These are phyloP conservation scores for Orthonychiurus folsomi DNA, from an alignment of 2,888 invertebrate species.

Conservation along the genomic window DNA sequence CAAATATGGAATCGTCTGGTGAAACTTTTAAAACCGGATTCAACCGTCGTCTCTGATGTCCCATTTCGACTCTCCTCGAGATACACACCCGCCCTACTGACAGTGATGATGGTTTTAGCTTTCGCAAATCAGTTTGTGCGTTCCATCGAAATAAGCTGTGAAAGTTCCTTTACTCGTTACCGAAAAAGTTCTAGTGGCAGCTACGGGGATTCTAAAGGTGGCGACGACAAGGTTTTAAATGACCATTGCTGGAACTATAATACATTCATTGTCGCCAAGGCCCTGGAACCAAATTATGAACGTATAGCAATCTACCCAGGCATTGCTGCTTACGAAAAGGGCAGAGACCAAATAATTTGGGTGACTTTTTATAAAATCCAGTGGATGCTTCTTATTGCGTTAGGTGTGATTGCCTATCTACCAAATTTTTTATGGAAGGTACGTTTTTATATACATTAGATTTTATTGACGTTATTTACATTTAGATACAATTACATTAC, in stretches of 20 bases:
- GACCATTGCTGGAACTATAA: slow-evolving; percentile 23
- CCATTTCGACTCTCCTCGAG: slow-evolving; percentile 21
- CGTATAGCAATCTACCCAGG: slow-evolving; percentile 19
- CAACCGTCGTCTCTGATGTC: slow-evolving; percentile 13
- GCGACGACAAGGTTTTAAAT: slow-evolving; percentile 16
- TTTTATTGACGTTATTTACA: no score
- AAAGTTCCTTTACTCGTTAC: not conserved
- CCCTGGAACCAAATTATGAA: slow-evolving; percentile 13
- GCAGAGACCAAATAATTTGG: slow-evolving; percentile 9
- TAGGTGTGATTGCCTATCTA: slow-evolving; percentile 14
- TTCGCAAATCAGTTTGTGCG: slow-evolving; percentile 21
- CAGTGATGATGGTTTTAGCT: slow-evolving; percentile 18
- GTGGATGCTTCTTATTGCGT: slow-evolving; percentile 17
- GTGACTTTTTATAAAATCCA: slow-evolving; percentile 18
- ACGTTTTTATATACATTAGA: no score
- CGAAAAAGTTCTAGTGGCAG: slow-evolving; percentile 4
- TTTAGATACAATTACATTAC: no score
- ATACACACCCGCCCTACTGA: slow-evolving; percentile 19
- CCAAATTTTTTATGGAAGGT: slow-evolving; percentile 22
- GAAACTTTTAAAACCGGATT: slow-evolving; percentile 15
- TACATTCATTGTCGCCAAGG: slow-evolving; percentile 19
- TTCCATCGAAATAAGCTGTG: slow-evolving; percentile 18
- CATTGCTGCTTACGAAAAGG: slow-evolving; percentile 15
- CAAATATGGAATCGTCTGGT: slow-evolving; percentile 17
- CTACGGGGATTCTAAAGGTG: no score